Evolutionary conservation across 2,113 vertebrate species (phyloP).

Genomic region (Corvus hawaiiensis): DNA sequence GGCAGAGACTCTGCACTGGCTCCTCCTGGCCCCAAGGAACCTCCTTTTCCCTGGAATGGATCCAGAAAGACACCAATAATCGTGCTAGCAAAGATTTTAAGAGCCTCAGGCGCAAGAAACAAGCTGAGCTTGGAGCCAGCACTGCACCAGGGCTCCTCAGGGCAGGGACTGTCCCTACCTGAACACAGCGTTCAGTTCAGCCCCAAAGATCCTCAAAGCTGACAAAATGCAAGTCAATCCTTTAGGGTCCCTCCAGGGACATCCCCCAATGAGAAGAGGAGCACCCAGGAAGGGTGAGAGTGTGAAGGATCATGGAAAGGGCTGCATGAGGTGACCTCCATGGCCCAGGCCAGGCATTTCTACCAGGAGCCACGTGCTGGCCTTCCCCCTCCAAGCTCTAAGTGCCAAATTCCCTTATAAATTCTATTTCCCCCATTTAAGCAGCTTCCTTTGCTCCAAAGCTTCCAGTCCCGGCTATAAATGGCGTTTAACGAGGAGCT

Average conservation of each 20-base stretch:
- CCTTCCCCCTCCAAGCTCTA: background rate
- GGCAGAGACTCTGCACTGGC: background rate
- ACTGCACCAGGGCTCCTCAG: rapidly evolving
- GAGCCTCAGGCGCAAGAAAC: background rate
- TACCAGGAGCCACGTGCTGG: background rate
- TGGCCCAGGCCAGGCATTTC: background rate
- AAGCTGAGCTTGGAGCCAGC: background rate
- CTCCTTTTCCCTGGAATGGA: background rate
- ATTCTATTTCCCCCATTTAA: background rate
- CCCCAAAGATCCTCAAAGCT: background rate
- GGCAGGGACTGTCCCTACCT: background rate
- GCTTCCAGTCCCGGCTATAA: background rate
- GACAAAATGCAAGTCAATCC: background rate
- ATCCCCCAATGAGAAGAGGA: rapidly evolving
- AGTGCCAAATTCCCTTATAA: background rate
- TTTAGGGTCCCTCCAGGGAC: background rate
- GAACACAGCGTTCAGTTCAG: background rate
- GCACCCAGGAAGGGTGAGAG: background rate
- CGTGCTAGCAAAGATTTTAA: background rate
- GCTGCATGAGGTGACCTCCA: rapidly evolving
- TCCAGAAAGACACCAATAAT: background rate
- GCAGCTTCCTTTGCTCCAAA: background rate
- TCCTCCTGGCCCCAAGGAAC: background rate
- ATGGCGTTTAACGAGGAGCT: background rate
- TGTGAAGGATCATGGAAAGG: background rate